Percentiles rank a stretch among this genome's conserved stretches.
These are phyloP conservation scores for Pharmacophagus antenor DNA, from an alignment of 2,888 invertebrate genomes.

Conservation along the genomic window DNA sequence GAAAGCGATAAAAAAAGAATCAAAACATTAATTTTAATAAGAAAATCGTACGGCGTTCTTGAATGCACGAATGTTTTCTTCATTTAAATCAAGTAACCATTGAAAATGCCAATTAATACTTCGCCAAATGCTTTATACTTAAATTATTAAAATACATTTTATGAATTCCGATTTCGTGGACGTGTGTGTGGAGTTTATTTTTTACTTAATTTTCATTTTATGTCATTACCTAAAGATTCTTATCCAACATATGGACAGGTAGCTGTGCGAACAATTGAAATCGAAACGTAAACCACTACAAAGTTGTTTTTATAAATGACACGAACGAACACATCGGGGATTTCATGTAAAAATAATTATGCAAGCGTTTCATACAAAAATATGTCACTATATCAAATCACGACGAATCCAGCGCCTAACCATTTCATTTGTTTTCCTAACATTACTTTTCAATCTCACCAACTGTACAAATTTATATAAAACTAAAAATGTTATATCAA, in stretches of 20 bases:
- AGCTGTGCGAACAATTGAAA: slow-evolving; percentile 27
- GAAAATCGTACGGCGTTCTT: too few species aligned
- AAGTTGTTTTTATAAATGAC: slow-evolving; percentile 29
- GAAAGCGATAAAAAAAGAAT: not conserved
- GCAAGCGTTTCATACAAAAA: slow-evolving; percentile 52
- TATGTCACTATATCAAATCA: slow-evolving; percentile 37
- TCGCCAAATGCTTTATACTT: too few species aligned
- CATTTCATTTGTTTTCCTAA: slow-evolving; percentile 45
- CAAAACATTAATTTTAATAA: too few species aligned
- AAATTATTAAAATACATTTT: too few species aligned
- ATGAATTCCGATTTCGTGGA: too few species aligned
- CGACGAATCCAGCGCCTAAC: slow-evolving; percentile 44
- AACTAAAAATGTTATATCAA: slow-evolving; percentile 30
- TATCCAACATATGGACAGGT: too few species aligned
- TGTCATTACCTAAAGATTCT: too few species aligned
- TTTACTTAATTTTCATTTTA: too few species aligned
- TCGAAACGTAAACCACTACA: slow-evolving; percentile 27
- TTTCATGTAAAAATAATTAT: slow-evolving; percentile 39
- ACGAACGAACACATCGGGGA: slow-evolving; percentile 37
- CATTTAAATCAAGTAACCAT: too few species aligned
- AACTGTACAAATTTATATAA: slow-evolving; percentile 34
- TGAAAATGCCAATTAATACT: too few species aligned
- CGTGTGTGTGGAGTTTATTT: too few species aligned
- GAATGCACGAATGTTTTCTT: too few species aligned
- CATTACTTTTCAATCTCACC: slow-evolving; percentile 32